These are phyloP conservation scores for Drosophila colorata DNA, from an alignment of 2,888 invertebrate genomes.

Conservation along the genomic window DNA sequence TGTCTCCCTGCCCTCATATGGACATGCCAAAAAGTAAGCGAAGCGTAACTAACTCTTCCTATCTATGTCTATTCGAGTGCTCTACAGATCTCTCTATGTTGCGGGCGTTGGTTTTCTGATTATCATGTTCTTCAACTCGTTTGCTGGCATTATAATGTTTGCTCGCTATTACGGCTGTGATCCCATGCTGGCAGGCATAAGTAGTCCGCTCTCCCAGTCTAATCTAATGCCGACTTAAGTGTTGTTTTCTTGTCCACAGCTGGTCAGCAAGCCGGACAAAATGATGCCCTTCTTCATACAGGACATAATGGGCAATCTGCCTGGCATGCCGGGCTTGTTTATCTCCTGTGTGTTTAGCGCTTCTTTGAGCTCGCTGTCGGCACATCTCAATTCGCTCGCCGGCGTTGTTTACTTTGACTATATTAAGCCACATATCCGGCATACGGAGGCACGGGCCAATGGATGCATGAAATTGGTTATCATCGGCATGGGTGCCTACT, in stretches of 20 bases:
- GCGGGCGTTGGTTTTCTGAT: slow-evolving; percentile 87
- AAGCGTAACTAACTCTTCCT: not conserved
- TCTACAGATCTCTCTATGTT: slow-evolving; percentile 86
- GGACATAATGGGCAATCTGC: slow-evolving; percentile 86
- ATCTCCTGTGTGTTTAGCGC: slow-evolving; percentile 88
- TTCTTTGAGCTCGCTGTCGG: slow-evolving; percentile 87
- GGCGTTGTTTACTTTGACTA: slow-evolving; percentile 88
- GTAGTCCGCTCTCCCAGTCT: not conserved
- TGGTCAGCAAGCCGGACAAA: slow-evolving; percentile 85
- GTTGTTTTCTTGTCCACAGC: slow-evolving; percentile 30
- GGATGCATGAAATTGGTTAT: slow-evolving; percentile 86
- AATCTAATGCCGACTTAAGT: not conserved
- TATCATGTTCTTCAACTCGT: slow-evolving; percentile 87
- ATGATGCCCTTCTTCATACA: slow-evolving; percentile 87
- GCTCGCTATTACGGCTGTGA: slow-evolving; percentile 88
- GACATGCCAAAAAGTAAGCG: slow-evolving; percentile 86
- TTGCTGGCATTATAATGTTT: slow-evolving; percentile 87
- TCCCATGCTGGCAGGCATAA: slow-evolving; percentile 86
- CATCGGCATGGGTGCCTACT: slow-evolving; percentile 86
- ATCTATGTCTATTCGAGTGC: not conserved
- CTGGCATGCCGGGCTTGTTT: slow-evolving; percentile 88
- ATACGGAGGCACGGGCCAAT: slow-evolving; percentile 86
- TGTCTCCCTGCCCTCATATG: slow-evolving; percentile 87
- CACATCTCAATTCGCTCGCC: slow-evolving; percentile 86
- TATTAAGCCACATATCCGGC: slow-evolving; percentile 84